Conservation (phyloP, 1,140 invertebrate genomes). For the Teleopsis dalmanni region DNA sequence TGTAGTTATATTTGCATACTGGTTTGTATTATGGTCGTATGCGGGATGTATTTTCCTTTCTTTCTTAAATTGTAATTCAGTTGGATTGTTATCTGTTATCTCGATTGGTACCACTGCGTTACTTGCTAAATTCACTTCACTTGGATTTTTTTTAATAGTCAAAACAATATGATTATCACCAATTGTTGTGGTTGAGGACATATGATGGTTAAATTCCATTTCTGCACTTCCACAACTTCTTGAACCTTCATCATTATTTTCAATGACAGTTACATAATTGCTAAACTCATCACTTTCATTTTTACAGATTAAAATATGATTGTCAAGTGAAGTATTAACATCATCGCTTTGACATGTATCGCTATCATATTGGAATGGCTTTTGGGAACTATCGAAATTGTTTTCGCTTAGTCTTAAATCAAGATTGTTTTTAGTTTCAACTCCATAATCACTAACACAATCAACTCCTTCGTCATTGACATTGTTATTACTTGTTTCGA, state of each 20-base stretch:
- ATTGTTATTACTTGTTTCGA: constrained; percentile 12
- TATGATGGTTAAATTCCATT: constrained; percentile 5
- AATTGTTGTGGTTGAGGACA: constrained; percentile 1
- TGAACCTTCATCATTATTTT: constrained; percentile 13
- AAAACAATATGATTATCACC: constrained; percentile 29
- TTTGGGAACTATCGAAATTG: constrained; percentile 1
- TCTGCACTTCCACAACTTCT: too few relatives aligned
- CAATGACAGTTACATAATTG: constrained; percentile 11
- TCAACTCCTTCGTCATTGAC: not conserved
- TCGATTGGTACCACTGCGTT: too few relatives aligned
- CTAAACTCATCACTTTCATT: not conserved
- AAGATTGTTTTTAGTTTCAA: constrained; percentile 1
- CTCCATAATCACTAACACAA: not conserved
- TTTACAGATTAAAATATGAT: too few relatives aligned
- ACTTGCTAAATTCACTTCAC: constrained; percentile 37
- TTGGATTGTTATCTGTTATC: not conserved
- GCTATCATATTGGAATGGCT: not conserved
- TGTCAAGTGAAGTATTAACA: too few relatives aligned
- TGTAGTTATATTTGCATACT: too few relatives aligned
- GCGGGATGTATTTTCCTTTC: not conserved
- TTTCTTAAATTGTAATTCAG: not conserved
- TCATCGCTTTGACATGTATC: constrained; percentile 13
- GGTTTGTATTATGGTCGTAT: not conserved
- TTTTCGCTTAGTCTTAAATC: not conserved
- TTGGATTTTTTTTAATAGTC: constrained; percentile 39